These are phyloP conservation scores for Theocolax elegans DNA, from an alignment of 1,140 invertebrate genomes.

Conservation along the genomic window DNA sequence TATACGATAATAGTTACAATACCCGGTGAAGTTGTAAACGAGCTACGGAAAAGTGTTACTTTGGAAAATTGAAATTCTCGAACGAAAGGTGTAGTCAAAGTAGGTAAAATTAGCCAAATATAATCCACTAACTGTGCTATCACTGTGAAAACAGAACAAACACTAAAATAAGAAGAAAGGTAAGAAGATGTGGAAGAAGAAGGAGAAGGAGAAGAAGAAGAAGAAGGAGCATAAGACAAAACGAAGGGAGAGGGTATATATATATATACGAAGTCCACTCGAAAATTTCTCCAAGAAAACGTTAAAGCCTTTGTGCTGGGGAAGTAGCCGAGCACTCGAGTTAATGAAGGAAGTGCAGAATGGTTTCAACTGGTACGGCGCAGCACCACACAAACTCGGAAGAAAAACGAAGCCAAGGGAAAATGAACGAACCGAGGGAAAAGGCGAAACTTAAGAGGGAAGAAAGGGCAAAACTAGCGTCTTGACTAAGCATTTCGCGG, in stretches of 20 bases:
- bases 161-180: not conserved
- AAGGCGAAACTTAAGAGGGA: conserved; percentile 17
- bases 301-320: conserved; percentile 18
- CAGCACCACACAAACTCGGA: not conserved
- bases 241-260: not conserved
- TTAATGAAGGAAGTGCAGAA: conserved; percentile 34
- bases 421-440: not conserved
- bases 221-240: not conserved
- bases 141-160: not conserved
- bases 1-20: too few species aligned
- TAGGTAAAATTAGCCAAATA: not conserved
- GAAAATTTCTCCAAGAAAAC: conserved; percentile 29
- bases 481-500: not conserved
- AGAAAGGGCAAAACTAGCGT: conserved; percentile 28
- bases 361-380: not conserved
- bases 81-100: too few species aligned
- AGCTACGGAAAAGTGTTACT: too few species aligned
- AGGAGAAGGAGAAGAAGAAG: not conserved
- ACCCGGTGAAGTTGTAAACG: too few species aligned
- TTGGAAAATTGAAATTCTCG: too few species aligned
- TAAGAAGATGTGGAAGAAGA: not conserved
- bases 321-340: conserved; percentile 16
- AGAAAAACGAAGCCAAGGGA: conserved; percentile 23
- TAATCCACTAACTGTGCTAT: not conserved
- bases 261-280: not conserved